A percentile compares a stretch with the other conserved stretches of the same genome.
phyloP scores from a whole-genome alignment of 2,113 vertebrate genomes.

The Gulo gulo region DNA sequence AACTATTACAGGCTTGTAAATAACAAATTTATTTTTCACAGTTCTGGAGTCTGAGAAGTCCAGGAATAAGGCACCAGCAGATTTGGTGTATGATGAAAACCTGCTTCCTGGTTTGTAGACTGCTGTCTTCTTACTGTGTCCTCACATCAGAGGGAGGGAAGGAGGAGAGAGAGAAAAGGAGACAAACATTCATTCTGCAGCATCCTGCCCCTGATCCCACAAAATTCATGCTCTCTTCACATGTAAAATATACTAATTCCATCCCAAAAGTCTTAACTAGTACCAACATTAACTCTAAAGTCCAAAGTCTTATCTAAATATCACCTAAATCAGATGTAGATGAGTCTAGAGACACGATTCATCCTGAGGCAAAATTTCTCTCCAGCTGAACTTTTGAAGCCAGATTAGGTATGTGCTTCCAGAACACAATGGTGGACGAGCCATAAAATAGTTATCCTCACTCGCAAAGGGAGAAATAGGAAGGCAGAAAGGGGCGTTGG shows the following conservation, averaged over 20 bases:
- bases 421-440: neutral
- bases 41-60: neutral
- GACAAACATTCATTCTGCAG: neutral
- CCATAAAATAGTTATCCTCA: neutral
- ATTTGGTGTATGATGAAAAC: neutral
- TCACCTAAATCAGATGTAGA: neutral
- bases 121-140: neutral
- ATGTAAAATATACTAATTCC: neutral
- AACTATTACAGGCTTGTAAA: neutral
- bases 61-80: neutral
- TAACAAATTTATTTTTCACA: neutral
- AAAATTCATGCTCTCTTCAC: neutral
- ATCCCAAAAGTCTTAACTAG: neutral
- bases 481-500: neutral
- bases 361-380: neutral
- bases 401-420: neutral
- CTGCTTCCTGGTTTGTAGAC: neutral
- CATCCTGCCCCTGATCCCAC: neutral
- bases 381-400: neutral
- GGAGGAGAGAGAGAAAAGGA: neutral
- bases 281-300: neutral
- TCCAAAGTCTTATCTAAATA: neutral
- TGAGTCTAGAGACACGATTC: neutral
- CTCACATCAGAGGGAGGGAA: neutral
- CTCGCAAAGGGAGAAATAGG: neutral